Base-by-base conservation (phyloP, 2,113 vertebrate species). In the Ceratotherium simum region DNA sequence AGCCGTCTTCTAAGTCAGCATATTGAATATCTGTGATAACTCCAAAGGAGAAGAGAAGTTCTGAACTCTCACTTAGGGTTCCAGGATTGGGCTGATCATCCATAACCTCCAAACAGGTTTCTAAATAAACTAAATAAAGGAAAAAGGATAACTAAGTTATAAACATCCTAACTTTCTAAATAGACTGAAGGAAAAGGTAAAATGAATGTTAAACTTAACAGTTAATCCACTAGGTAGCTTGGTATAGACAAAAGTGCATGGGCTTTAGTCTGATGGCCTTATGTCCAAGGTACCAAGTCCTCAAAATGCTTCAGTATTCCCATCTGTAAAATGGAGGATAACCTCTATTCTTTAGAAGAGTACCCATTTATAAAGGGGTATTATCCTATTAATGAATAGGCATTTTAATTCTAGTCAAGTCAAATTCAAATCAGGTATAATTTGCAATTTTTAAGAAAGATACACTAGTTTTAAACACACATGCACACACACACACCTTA, bases 1-100 rank as follows among this genome's bases (percentile, higher is more conserved):
- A 98, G 0, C 99, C 99, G 48, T 99, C 99, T 31, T 99, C 99
- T 20, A 99, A 98, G 2, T 99, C 99, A 0, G 99, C 99, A 91
- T 99, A 99, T 72, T 99, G 99, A 62, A 99, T 98, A 95, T 99
- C 99, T 0, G 99, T 99, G 23, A 99, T 98, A 0, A 99, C 98
- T 3, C 99, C 99, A 98, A 99, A 99, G 0, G 99, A 99, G 90
- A 99, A 99, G 18, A 99, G 96, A 11, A 97, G 98, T 3, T 42
- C 95, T 20, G 94, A 90, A 91, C 39, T 79, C 93, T 95, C 96
- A 58, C 8, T 86, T 31, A 48, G 16, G 20, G 46, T 16, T 58
- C 36, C 93, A 46, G 88, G 83, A 25, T 70, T 67, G 3, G 39
- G 31, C 21, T 91, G 39, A 17, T 97, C 97, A 62, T 98, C 99